phyloP scores from a whole-genome alignment of 2,113 vertebrate species.

The Campylomormyrus tamandua region DNA sequence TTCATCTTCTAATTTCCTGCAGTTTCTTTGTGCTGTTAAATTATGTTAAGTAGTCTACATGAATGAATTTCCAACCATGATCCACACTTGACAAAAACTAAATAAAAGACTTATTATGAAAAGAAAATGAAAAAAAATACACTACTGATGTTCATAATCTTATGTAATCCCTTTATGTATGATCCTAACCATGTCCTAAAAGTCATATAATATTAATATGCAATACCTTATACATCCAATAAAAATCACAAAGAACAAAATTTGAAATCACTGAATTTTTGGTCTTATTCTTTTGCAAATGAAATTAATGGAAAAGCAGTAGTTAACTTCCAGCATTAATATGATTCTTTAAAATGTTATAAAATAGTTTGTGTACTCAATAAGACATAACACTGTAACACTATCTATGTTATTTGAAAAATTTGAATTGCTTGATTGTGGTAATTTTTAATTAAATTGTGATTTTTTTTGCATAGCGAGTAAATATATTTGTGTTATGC shows the following conservation, averaged over 20 bases:
- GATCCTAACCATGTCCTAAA: neutral
- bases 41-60: neutral
- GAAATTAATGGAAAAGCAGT: neutral
- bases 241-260: constrained; percentile 5
- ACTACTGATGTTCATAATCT: neutral
- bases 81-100: neutral
- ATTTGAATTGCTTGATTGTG: constrained; percentile 21
- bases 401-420: neutral
- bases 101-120: neutral
- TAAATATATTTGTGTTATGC: constrained; percentile 30
- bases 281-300: neutral
- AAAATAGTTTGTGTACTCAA: neutral
- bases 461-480: constrained; percentile 15
- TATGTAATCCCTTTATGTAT: neutral
- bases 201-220: constrained; percentile 4
- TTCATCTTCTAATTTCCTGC: neutral
- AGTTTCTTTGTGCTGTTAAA: neutral
- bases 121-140: neutral
- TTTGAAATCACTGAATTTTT: neutral
- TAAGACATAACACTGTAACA: neutral
- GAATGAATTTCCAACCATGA: neutral
- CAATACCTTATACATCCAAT: constrained; percentile 1
- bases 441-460: constrained; percentile 25
- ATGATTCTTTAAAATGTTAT: neutral
- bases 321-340: neutral